These are phyloP conservation scores for Calcarius lapponicus DNA, from an alignment of 2,797 vertebrate species.

Conservation along the genomic window DNA sequence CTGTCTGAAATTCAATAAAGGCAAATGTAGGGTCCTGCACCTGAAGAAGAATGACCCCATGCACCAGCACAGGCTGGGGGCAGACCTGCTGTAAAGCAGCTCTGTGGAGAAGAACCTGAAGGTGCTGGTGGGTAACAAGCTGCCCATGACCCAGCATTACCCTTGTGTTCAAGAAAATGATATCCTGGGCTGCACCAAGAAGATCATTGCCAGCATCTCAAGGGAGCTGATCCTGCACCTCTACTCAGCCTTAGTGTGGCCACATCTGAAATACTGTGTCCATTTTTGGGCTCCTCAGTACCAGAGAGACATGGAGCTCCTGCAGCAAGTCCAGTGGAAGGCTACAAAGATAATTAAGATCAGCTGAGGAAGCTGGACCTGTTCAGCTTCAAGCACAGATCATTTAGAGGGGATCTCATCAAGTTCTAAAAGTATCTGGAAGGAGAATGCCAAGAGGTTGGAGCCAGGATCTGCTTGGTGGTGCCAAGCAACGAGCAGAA, in stretches of 20 bases:
- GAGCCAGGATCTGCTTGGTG: background rate
- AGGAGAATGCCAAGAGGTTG: background rate
- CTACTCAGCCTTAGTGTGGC: background rate
- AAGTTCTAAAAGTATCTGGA: background rate
- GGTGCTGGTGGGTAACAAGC: background rate
- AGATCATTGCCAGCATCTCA: background rate
- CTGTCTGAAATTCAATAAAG: background rate
- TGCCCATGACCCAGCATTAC: fast-evolving
- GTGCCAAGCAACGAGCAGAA: background rate
- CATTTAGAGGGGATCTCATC: background rate
- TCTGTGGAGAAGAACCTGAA: background rate
- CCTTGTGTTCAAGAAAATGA: background rate
- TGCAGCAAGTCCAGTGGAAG: background rate
- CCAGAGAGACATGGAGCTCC: background rate
- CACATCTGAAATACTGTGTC: too few relatives aligned
- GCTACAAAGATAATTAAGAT: too few relatives aligned
- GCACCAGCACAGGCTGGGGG: background rate
- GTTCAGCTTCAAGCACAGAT: background rate
- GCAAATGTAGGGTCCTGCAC: background rate
- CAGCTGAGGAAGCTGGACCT: background rate
- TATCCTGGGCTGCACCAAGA: background rate
- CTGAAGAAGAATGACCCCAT: background rate
- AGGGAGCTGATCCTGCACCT: background rate
- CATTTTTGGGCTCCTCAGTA: background rate
- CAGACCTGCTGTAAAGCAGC: background rate